phyloP scores from a whole-genome alignment of 2,888 invertebrate genomes.

The Volucella inflata region DNA sequence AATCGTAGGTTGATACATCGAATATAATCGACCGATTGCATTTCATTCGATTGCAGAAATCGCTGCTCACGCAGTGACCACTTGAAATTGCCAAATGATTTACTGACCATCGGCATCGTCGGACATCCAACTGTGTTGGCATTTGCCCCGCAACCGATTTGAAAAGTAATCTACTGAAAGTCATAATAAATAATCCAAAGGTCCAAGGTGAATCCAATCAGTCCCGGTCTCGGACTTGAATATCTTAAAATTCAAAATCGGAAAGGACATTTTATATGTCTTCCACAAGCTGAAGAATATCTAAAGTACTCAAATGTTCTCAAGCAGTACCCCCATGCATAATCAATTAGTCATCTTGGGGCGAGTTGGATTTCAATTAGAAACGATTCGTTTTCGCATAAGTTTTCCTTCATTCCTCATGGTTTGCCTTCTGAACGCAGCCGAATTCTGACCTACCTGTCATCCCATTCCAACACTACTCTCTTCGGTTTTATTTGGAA shows the following conservation, averaged over 20 bases:
- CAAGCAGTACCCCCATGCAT: slow-evolving; percentile 48
- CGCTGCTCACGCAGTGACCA: slow-evolving; percentile 51
- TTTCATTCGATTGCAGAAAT: slow-evolving; percentile 9
- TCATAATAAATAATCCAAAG: neutral
- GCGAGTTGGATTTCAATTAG: slow-evolving; percentile 58
- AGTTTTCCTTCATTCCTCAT: slow-evolving; percentile 57
- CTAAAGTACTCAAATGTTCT: slow-evolving; percentile 13
- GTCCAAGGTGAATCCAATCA: neutral
- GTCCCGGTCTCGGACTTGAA: neutral
- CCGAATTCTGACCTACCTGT: slow-evolving; percentile 49
- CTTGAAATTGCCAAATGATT: slow-evolving; percentile 58
- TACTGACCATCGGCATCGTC: slow-evolving; percentile 19
- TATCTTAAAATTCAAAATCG: slow-evolving; percentile 30
- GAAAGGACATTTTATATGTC: neutral
- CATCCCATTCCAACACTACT: slow-evolving; percentile 22
- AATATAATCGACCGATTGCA: slow-evolving; percentile 17
- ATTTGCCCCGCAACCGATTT: neutral
- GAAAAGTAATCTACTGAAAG: neutral
- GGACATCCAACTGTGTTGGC: slow-evolving; percentile 45
- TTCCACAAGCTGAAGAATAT: neutral
- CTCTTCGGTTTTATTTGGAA: slow-evolving; percentile 9
- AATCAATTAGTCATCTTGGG: slow-evolving; percentile 61
- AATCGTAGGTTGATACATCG: slow-evolving; percentile 44
- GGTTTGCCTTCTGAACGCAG: neutral
- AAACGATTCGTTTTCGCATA: slow-evolving; percentile 46